Conservation (phyloP, 2,888 invertebrate species). For the Diarsia dahlii region DNA sequence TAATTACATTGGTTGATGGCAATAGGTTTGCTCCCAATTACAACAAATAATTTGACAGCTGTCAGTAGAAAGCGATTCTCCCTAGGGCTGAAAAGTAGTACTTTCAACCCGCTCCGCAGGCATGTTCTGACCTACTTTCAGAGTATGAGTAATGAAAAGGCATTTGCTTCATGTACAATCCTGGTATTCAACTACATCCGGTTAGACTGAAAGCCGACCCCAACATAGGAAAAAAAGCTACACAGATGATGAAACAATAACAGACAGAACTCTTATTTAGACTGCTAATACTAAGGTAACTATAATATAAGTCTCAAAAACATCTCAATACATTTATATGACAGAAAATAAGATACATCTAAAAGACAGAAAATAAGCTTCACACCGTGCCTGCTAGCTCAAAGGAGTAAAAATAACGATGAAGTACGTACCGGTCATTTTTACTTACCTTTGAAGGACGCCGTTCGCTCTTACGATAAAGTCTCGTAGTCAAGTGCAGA, state of each 20-base stretch:
- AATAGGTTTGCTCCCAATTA: no score
- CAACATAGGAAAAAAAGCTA: no score
- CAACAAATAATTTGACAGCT: no score
- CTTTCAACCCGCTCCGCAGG: no score
- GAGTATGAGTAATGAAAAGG: no score
- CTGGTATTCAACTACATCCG: background rate
- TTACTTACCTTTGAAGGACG: slow-evolving; percentile 40
- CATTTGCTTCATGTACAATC: background rate
- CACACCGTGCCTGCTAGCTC: slow-evolving; percentile 17
- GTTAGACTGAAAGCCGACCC: background rate
- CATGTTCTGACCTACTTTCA: no score
- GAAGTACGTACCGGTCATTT: slow-evolving; percentile 19
- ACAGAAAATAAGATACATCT: background rate
- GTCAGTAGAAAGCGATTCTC: no score
- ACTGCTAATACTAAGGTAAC: background rate
- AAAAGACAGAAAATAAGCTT: background rate
- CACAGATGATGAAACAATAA: background rate
- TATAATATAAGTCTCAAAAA: background rate
- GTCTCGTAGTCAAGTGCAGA: slow-evolving; percentile 54
- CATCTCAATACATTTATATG: background rate
- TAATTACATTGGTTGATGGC: no score
- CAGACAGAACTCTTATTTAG: background rate
- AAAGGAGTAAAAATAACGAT: slow-evolving; percentile 38
- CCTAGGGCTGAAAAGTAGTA: no score
- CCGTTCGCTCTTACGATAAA: slow-evolving; percentile 53